Conservation (phyloP, 2,113 vertebrate species). For the Bungarus multicinctus region DNA sequence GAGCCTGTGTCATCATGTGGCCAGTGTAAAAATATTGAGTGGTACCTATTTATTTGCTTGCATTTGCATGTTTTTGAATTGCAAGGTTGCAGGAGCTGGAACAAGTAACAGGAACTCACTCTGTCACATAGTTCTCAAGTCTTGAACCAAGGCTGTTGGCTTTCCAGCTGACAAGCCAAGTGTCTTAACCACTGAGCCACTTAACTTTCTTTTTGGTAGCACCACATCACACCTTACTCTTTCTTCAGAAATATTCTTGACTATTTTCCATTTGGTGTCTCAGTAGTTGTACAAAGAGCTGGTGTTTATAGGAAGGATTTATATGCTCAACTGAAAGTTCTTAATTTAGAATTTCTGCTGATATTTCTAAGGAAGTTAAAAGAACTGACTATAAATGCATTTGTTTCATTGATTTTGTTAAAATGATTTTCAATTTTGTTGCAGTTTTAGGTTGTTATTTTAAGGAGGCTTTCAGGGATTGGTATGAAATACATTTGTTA, state of each 20-base stretch:
- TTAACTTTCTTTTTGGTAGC: background rate
- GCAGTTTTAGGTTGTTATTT: background rate
- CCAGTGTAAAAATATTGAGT: background rate
- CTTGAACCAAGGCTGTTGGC: background rate
- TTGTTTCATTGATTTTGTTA: background rate
- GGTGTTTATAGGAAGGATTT: background rate
- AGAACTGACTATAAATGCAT: background rate
- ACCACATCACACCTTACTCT: background rate
- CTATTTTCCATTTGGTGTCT: background rate
- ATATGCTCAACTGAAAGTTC: background rate
- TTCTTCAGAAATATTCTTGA: background rate
- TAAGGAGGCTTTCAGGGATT: constrained; percentile 2
- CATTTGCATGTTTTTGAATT: background rate
- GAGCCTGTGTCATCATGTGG: background rate
- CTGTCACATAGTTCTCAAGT: background rate
- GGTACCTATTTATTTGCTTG: background rate
- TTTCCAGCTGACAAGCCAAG: background rate
- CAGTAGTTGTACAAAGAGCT: background rate
- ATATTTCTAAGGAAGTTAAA: background rate
- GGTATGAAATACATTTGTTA: background rate
- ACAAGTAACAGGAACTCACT: background rate
- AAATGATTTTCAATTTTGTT: background rate
- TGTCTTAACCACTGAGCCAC: background rate
- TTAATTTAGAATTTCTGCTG: background rate
- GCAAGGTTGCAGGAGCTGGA: background rate